Evolutionary conservation across 2,888 invertebrate genomes (phyloP), one percentile per base, ranked within the genome.

Genomic region (Philhelius pedissequus): DNA sequence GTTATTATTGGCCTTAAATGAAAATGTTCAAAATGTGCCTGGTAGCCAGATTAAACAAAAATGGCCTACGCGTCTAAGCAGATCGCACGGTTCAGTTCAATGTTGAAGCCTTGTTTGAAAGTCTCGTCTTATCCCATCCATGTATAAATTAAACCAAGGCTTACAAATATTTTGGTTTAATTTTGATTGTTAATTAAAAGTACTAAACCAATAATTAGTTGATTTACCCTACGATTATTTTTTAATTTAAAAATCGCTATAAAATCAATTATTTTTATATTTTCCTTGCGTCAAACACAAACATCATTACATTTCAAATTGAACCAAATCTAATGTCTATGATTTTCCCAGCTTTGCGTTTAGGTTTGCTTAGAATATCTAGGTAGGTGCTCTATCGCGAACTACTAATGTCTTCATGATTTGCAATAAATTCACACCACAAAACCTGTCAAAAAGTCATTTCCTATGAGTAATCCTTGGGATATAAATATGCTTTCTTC

Each of bases 201-300:
- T 40, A 15, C 18, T 9, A 45, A 54, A 6, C 1, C 20, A 54
- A 32, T 54, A 11, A 54, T 15, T 27, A 6, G 30, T 30, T 32
- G 13, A 54, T 54, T 32, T 54, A 56, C 56, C 56, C 56, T 43
- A 11, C 20, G 1, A 56, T 56, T 56, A 1, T 18, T 13, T 18
- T 13, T 5, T 13, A 32, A 32, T 9, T 6, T 18, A 18, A 18
- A 43, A 62, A 45, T 62, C 43, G 43, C 74, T 56, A 48, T 20
- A 32, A 80, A 80, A 80, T 38, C 69, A 75, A 80, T 80, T 64
- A 70, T 4, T 69, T 70, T 70, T 60, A 35, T 64, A 75, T 75
- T 80, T 80, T 58, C 30, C 25, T 56, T 40, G 43, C 66, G 66
- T 70, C 76, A 66, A 64, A 70, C 50, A 70, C 75, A 58, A 50